Percentiles rank a stretch among this genome's conserved stretches.
Evolutionary conservation across 2,797 vertebrate species (phyloP).

Genomic region (Gobionotothen gibberifrons): DNA sequence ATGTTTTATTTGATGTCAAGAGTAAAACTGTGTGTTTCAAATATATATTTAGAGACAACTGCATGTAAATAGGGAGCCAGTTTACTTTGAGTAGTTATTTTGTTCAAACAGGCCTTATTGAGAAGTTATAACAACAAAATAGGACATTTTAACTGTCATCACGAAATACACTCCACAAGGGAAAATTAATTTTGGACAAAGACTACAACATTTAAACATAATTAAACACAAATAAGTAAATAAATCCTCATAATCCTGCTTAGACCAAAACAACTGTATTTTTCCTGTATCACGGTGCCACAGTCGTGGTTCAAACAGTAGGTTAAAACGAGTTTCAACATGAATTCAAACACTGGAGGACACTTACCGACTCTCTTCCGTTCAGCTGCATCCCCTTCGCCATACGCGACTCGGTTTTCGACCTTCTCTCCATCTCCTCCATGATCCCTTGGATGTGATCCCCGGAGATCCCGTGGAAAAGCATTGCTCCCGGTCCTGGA

Average conservation of each 20-base stretch:
- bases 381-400: constrained; percentile 96
- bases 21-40: neutral
- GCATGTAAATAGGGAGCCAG: neutral
- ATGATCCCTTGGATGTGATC: constrained; percentile 99
- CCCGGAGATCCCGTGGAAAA: constrained; percentile 99
- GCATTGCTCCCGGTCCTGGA: constrained; percentile 98
- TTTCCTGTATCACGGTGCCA: neutral
- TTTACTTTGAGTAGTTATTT: neutral
- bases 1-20: neutral
- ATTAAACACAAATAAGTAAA: neutral
- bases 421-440: constrained; percentile 99
- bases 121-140: neutral
- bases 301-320: neutral
- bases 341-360: neutral
- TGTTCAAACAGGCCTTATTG: neutral
- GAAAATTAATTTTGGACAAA: neutral
- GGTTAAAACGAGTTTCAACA: neutral
- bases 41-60: constrained; percentile 5
- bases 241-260: neutral
- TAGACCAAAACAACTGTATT: neutral
- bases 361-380: constrained; percentile 95
- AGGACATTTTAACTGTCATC: neutral
- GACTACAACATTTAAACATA: neutral
- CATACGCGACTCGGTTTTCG: constrained; percentile 94
- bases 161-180: neutral